Conservation (phyloP, 2,888 invertebrate species). For the Teinopalpus imperialis region DNA sequence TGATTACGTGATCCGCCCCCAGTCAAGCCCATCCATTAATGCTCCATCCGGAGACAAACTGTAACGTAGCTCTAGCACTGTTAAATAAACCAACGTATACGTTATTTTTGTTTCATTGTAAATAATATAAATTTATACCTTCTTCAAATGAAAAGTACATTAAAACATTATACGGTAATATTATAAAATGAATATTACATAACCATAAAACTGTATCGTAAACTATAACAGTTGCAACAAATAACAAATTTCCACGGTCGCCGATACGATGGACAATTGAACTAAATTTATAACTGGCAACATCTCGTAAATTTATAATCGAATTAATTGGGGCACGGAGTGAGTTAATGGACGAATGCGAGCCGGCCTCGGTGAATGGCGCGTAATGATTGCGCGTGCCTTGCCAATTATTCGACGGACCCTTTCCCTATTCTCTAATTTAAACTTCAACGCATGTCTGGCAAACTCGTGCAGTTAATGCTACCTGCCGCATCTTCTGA, state of each 20-base stretch:
- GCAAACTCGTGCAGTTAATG: not conserved
- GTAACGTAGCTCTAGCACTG: no score
- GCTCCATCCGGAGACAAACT: no score
- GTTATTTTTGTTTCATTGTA: no score
- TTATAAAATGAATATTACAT: conserved; percentile 28
- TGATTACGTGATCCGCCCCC: no score
- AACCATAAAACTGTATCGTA: conserved; percentile 58
- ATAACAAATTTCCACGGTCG: conserved; percentile 56
- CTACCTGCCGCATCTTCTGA: conserved; percentile 2
- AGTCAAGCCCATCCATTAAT: no score
- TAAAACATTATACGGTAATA: conserved; percentile 1
- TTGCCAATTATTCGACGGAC: conserved; percentile 27
- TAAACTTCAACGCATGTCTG: conserved; percentile 15
- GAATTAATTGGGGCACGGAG: conserved; percentile 52
- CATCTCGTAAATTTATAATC: conserved; percentile 73
- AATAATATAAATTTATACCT: no score
- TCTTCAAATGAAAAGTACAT: no score
- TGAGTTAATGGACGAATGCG: conserved; percentile 33
- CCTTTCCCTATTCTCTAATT: conserved; percentile 36
- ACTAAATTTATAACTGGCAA: conserved; percentile 71
- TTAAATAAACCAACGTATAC: no score
- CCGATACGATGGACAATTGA: conserved; percentile 45
- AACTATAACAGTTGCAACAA: conserved; percentile 64
- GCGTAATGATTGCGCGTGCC: conserved; percentile 30
- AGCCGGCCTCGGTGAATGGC: conserved; percentile 29